Evolutionary conservation across 2,888 invertebrate genomes (phyloP).

Genomic region (Synanthedon tipuliformis): DNA sequence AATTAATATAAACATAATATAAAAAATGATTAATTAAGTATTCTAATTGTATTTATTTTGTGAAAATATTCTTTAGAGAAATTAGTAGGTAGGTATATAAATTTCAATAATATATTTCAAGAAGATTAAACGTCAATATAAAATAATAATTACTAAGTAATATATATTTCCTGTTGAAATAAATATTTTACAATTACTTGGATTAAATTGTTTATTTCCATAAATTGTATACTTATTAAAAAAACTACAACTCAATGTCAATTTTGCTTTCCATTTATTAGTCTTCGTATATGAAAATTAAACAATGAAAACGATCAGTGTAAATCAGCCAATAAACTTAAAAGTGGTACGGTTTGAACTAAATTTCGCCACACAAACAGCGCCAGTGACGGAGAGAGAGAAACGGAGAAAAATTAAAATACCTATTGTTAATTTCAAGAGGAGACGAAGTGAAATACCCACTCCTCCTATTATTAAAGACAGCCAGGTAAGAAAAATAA

Average conservation of each 20-base stretch:
- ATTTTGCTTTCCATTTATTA: neutral
- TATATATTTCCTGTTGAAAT: too few species aligned
- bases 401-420: constrained; percentile 41
- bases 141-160: too few species aligned
- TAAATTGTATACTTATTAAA: neutral
- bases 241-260: neutral
- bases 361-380: constrained; percentile 32
- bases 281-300: too few species aligned
- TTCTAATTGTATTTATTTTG: too few species aligned
- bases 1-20: too few species aligned
- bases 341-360: constrained; percentile 55
- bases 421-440: constrained; percentile 27
- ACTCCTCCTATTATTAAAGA: constrained; percentile 30
- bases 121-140: too few species aligned
- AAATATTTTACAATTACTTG: too few species aligned
- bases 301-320: constrained; percentile 49
- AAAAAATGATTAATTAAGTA: too few species aligned
- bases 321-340: constrained; percentile 49
- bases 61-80: too few species aligned
- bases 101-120: too few species aligned
- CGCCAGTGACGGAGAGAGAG: constrained; percentile 19
- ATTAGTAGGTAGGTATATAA: too few species aligned
- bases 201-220: too few species aligned
- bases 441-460: constrained; percentile 31
- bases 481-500: constrained; percentile 25